Conservation (phyloP, 2,888 invertebrate species). For the Hermodice carunculata region DNA sequence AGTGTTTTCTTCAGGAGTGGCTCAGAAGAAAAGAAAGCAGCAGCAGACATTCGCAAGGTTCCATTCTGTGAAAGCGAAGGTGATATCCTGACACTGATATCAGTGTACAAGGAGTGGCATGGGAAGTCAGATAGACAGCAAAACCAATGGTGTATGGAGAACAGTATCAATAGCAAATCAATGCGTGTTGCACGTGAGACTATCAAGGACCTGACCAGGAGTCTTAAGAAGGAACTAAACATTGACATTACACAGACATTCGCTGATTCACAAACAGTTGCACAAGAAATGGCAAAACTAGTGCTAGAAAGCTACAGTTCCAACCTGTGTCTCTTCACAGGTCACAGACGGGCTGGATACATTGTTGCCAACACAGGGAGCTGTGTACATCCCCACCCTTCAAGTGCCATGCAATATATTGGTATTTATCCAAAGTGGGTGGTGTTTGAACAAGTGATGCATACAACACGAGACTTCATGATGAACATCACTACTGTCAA, state of each 20-base stretch:
- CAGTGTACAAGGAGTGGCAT: slow-evolving; percentile 56
- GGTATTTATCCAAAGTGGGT: slow-evolving; percentile 53
- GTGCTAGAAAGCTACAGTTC: background rate
- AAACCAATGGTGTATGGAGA: slow-evolving; percentile 42
- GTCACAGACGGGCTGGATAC: slow-evolving; percentile 47
- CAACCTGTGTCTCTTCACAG: background rate
- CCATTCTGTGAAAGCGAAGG: slow-evolving; percentile 56
- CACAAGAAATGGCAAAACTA: background rate
- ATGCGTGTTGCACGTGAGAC: slow-evolving; percentile 52
- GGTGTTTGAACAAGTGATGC: slow-evolving; percentile 51
- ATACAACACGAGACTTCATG: slow-evolving; percentile 54
- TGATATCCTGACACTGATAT: slow-evolving; percentile 56
- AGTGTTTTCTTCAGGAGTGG: slow-evolving; percentile 59
- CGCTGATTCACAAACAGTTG: background rate
- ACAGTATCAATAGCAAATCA: slow-evolving; percentile 64
- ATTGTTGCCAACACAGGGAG: slow-evolving; percentile 29
- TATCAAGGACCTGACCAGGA: slow-evolving; percentile 47
- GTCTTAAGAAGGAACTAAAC: slow-evolving; percentile 34
- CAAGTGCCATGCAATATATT: slow-evolving; percentile 48
- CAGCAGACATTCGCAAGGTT: slow-evolving; percentile 51
- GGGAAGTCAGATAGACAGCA: slow-evolving; percentile 26
- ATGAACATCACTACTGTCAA: slow-evolving; percentile 53
- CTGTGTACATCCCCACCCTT: slow-evolving; percentile 47
- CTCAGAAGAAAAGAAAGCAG: slow-evolving; percentile 49
- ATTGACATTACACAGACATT: background rate